phyloP scores from a whole-genome alignment of 2,888 invertebrate genomes.

The Diachrysia chrysitis region DNA sequence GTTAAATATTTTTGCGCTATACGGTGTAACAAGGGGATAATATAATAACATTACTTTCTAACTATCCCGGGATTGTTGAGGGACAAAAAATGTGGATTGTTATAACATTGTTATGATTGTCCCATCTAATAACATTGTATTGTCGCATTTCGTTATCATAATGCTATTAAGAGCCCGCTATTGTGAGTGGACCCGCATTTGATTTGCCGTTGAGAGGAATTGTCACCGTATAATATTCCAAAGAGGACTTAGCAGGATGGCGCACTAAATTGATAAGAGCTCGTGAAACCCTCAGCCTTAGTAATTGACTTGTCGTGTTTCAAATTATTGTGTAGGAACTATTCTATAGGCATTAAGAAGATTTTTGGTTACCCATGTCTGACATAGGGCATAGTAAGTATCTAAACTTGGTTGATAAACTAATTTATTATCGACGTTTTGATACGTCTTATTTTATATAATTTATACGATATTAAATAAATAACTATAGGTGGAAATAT shows the following conservation, averaged over 20 bases:
- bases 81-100: neutral
- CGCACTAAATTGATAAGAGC: slow-evolving; percentile 7
- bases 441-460: neutral
- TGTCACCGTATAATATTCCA: slow-evolving; percentile 8
- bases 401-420: neutral
- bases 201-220: slow-evolving; percentile 4
- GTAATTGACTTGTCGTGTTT: slow-evolving; percentile 7
- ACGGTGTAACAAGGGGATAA: slow-evolving; percentile 23
- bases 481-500: neutral
- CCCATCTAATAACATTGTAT: slow-evolving; percentile 2
- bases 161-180: neutral
- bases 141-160: slow-evolving; percentile 6
- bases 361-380: too few relatives aligned
- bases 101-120: neutral
- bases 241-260: slow-evolving; percentile 2
- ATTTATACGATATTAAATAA: neutral
- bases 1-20: neutral
- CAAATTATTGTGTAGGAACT: neutral
- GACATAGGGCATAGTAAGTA: neutral
- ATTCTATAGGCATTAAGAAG: neutral
- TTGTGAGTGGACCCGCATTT: slow-evolving; percentile 6
- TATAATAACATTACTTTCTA: slow-evolving; percentile 16
- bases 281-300: neutral
- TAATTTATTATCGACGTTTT: neutral
- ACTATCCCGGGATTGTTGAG: neutral